Evolutionary conservation across 2,113 vertebrate genomes (phyloP).

Genomic region (Sprattus sprattus): DNA sequence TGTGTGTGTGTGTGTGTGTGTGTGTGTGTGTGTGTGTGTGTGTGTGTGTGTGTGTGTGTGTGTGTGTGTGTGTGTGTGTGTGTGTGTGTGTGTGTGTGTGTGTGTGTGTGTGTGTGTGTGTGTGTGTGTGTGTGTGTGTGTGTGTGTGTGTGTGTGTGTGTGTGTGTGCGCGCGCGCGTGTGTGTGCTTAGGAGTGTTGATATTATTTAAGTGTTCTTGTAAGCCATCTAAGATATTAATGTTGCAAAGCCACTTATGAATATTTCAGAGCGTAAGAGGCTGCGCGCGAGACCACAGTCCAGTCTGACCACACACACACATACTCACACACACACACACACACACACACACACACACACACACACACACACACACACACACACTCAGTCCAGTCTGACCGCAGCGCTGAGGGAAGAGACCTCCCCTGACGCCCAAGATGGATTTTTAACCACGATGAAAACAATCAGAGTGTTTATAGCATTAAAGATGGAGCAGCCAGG

Average conservation of each 20-base stretch:
- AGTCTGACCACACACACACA: constrained; percentile 73
- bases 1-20: background rate
- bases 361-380: too few species aligned
- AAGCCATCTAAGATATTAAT: constrained; percentile 99
- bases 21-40: background rate
- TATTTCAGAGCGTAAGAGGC: constrained; percentile 98
- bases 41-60: background rate
- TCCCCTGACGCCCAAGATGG: constrained; percentile 70
- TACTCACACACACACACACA: too few species aligned
- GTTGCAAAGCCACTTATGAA: constrained; percentile 99
- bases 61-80: background rate
- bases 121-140: background rate
- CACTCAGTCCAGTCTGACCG: constrained; percentile 70
- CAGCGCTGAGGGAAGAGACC: constrained; percentile 42
- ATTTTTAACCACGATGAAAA: constrained; percentile 74
- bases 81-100: constrained; percentile 13
- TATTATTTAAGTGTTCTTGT: constrained; percentile 99
- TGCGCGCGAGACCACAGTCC: constrained; percentile 73
- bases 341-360: too few species aligned
- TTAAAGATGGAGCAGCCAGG: constrained; percentile 35
- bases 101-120: background rate
- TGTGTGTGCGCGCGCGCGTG: background rate
- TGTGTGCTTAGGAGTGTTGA: constrained; percentile 67
- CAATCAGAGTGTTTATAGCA: constrained; percentile 60
- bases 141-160: background rate